Base-by-base conservation (phyloP, 1,140 invertebrate genomes). In the Micrasema longulum region DNA sequence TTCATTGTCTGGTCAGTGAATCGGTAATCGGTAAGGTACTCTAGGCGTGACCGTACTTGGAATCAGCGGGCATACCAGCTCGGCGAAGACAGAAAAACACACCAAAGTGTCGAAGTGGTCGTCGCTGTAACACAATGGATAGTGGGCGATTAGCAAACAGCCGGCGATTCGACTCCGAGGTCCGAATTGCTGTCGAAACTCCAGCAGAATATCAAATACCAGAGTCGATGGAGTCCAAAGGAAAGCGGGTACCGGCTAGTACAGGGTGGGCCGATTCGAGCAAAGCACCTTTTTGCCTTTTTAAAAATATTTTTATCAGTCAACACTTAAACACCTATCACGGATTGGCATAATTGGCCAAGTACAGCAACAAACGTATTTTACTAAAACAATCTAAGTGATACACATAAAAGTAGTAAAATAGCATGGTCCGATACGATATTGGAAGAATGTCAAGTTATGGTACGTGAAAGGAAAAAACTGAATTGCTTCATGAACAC, bases 81-180 rank as follows among this genome's bases (percentile, higher is more conserved):
- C 20, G 47, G 47, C 1, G 47, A 31, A 31, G 35, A 10, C 35
- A 60, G 50, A 53, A 48, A 48, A 48, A 48, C 47, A 16, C 18
- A 48, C 43, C 5, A 12, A 35, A 60, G 55, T 38, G 55, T 18
- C 55, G 43, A 23, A 31, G 26, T 31, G 60, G 35, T 18, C 22
- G 14, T 12, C 18, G 62, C 11, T 1, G 20, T 6, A n/a, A 48
- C 62, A 64, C 45, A 64, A 64, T 64, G 62, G 41, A 48, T 47
- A n/a, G 62, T 31, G 11, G 41, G 22, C 62, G 16, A 47, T 47
- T 64, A 47, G 62, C 62, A 48, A 26, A 47, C 45, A 47, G 62
- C 26, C 62, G 41, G 43, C 55, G 55, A 64, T 16, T 16, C 31
- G 55, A 38, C 14, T 22, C 41, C 41, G 41, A 64, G 41, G n/a